Conservation (phyloP, 2,888 invertebrate genomes). For the Hirtodrosophila duncani region DNA sequence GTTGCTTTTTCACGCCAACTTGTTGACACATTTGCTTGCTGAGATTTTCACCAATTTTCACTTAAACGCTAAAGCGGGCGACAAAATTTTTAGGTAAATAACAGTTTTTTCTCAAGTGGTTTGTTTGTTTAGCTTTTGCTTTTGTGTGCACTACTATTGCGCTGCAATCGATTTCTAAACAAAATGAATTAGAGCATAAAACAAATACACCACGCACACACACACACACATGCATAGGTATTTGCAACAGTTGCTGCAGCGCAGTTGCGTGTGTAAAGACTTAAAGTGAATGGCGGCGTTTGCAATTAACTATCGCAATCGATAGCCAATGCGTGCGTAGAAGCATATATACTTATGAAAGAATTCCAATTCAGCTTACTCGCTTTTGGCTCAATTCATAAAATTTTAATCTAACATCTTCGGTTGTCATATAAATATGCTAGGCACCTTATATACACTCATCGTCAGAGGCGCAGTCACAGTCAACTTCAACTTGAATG, state of each 20-base stretch:
- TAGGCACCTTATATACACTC: too few species aligned
- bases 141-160: constrained; percentile 33
- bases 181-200: constrained; percentile 67
- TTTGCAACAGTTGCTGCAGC: constrained; percentile 42
- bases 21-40: constrained; percentile 61
- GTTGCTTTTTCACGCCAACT: constrained; percentile 41
- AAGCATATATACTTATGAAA: too few species aligned
- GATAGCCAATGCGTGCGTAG: too few species aligned
- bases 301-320: too few species aligned
- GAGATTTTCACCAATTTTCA: constrained; percentile 68
- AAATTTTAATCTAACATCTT: too few species aligned
- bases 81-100: constrained; percentile 4
- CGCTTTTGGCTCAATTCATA: too few species aligned
- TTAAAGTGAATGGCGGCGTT: neutral
- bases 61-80: constrained; percentile 43
- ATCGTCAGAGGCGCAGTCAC: constrained; percentile 10
- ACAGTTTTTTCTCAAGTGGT: constrained; percentile 15
- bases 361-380: too few species aligned
- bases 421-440: too few species aligned
- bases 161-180: constrained; percentile 68
- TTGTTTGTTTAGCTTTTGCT: constrained; percentile 38
- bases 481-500: constrained; percentile 18
- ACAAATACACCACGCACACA: constrained; percentile 41
- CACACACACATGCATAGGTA: constrained; percentile 45
- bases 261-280: constrained; percentile 29